Evolutionary conservation across 2,113 vertebrate genomes (phyloP), one percentile per base, ranked within the genome.

Genomic region (Chascanopsetta lugubris): DNA sequence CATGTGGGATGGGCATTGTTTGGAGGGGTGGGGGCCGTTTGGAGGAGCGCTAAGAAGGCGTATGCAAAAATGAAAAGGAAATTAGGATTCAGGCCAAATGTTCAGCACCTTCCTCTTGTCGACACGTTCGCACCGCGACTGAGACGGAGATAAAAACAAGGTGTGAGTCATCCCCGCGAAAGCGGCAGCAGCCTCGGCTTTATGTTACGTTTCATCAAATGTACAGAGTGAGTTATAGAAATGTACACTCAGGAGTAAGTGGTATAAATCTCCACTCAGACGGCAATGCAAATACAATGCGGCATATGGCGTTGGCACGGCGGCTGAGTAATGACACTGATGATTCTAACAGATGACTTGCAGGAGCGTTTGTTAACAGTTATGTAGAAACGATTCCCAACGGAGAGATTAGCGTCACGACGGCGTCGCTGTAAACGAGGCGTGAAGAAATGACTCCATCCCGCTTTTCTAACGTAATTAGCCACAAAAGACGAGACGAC

Each of bases 371-470:
- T 20, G 13, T 40, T 27, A 53, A 63, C 25, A 50, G 55, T 51
- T 64, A 49, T 70, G 71, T 56, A 25, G 54, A 70, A 67, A 72
- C 58, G 1, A 65, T 58, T 56, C 65, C 49, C 69, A 45, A 15
- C 5, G 48, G 62, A 75, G 43, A 18, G 40, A 70, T 73, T 62
- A 59, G 38, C 46, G 17, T 25, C 45, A 8, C 1, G 34, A 50
- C 57, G 55, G 43, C 49, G 53, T 84, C 59, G n/a, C 63, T 63
- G 59, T 69, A 78, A 88, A 88, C 62, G 30, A 86, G 58, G 45
- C 70, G 72, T 79, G 76, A 82, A 85, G n/a, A 74, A 80, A 77
- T 61, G 5, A 29, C 34, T 70, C 53, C 67, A 84, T 85, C 64
- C 43, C 68, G 26, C 20, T 30, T 69, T 67, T 26, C 38, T 40